These are phyloP conservation scores for Scartelaos histophorus DNA, from an alignment of 2,113 vertebrate species.

Conservation along the genomic window DNA sequence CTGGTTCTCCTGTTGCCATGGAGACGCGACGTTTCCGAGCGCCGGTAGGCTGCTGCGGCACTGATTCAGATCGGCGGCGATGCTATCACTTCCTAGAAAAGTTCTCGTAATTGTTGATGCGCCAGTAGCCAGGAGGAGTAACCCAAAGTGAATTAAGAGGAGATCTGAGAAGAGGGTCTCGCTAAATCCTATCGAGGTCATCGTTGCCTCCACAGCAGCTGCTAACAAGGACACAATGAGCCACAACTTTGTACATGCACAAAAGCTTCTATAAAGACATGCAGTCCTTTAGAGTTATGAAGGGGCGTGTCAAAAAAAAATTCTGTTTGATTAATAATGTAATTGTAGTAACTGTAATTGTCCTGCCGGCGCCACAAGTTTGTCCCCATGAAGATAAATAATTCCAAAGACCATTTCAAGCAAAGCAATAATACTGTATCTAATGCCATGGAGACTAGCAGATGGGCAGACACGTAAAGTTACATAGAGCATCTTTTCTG, in stretches of 20 bases:
- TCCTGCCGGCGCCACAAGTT: too few species aligned
- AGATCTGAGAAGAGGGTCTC: background rate
- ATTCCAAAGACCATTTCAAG: too few species aligned
- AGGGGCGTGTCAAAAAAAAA: too few species aligned
- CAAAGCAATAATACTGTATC: too few species aligned
- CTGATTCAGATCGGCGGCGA: constrained; percentile 32
- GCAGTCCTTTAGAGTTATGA: too few species aligned
- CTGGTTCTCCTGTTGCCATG: constrained; percentile 50
- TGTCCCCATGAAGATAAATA: too few species aligned
- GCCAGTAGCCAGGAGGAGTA: constrained; percentile 4
- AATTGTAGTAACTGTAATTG: too few species aligned
- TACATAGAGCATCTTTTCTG: too few species aligned
- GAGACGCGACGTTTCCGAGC: constrained; percentile 24
- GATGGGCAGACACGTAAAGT: too few species aligned
- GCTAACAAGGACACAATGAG: background rate
- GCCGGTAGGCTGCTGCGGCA: constrained; percentile 1
- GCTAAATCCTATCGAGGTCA: background rate
- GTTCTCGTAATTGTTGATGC: constrained; percentile 21
- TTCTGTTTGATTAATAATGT: too few species aligned
- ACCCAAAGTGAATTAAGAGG: constrained; percentile 12
- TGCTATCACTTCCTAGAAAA: constrained; percentile 43
- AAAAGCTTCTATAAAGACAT: background rate
- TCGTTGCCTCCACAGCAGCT: background rate
- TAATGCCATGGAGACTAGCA: too few species aligned
- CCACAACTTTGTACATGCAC: background rate